Evolutionary conservation across 2,888 invertebrate species (phyloP).

Genomic region (Thera britannica): DNA sequence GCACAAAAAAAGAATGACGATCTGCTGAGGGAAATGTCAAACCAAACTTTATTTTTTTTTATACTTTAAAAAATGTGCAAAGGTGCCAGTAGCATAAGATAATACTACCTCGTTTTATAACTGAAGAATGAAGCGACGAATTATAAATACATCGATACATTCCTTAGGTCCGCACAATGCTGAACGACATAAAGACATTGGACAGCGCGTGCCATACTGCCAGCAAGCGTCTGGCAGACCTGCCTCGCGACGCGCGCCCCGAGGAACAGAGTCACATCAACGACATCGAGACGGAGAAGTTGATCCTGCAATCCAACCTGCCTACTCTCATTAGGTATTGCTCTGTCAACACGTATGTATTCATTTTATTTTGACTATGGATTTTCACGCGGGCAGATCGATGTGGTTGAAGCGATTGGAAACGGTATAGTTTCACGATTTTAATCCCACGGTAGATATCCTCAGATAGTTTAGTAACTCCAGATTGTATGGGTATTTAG

Average conservation of each 20-base stretch:
- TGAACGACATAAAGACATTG: slow-evolving; percentile 95
- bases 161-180: slow-evolving; percentile 90
- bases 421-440: neutral
- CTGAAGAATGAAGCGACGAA: too few relatives aligned
- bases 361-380: slow-evolving; percentile 26
- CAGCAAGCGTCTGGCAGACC: slow-evolving; percentile 89
- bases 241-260: slow-evolving; percentile 86
- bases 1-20: too few relatives aligned
- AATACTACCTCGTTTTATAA: too few relatives aligned
- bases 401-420: neutral
- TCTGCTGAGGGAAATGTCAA: too few relatives aligned
- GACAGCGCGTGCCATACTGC: slow-evolving; percentile 95
- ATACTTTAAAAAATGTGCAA: too few relatives aligned
- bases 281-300: slow-evolving; percentile 93
- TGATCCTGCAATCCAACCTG: slow-evolving; percentile 90
- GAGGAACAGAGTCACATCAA: slow-evolving; percentile 92
- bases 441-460: too few relatives aligned
- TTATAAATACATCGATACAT: neutral
- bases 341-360: slow-evolving; percentile 48
- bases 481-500: too few relatives aligned
- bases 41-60: too few relatives aligned
- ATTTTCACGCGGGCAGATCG: neutral
- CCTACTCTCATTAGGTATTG: slow-evolving; percentile 88
- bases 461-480: too few relatives aligned
- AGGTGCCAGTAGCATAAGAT: too few relatives aligned